A percentile compares a stretch with the other conserved stretches of the same genome.
Evolutionary conservation across 1,140 invertebrate genomes (phyloP).

Genomic region (Drosophila paulistorum): DNA sequence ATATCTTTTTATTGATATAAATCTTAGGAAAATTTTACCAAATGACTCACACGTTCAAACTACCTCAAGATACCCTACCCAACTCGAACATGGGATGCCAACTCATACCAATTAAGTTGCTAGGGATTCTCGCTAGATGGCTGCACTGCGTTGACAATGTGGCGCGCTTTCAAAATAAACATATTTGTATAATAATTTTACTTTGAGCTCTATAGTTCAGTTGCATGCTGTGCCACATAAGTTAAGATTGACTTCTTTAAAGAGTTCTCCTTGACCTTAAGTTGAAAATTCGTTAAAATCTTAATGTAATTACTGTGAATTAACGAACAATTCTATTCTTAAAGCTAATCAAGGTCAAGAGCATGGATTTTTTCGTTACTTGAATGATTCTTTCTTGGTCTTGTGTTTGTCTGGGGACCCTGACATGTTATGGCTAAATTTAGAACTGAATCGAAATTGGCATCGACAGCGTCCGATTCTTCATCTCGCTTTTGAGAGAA

Average conservation of each 20-base stretch:
- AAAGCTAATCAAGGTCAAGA: neutral
- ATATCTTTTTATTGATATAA: no score
- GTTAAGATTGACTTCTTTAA: no score
- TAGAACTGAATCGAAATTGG: slow-evolving; percentile 7
- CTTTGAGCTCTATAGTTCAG: no score
- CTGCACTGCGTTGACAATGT: neutral
- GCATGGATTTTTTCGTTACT: slow-evolving; percentile 6
- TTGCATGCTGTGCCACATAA: no score
- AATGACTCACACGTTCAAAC: no score
- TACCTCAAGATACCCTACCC: no score
- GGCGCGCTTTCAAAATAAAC: neutral
- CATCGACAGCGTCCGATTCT: neutral
- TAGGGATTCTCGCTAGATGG: neutral
- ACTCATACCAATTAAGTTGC: no score
- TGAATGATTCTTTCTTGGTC: neutral
- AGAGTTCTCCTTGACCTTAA: neutral
- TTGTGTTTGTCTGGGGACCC: neutral
- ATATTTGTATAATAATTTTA: no score
- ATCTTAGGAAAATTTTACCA: no score
- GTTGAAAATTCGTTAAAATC: neutral
- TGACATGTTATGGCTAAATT: slow-evolving; percentile 3
- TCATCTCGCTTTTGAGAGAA: neutral
- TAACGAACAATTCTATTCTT: neutral
- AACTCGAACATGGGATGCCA: no score
- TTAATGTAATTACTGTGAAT: neutral